Conservation (phyloP, 2,888 invertebrate genomes). For the Malachius bipustulatus region DNA sequence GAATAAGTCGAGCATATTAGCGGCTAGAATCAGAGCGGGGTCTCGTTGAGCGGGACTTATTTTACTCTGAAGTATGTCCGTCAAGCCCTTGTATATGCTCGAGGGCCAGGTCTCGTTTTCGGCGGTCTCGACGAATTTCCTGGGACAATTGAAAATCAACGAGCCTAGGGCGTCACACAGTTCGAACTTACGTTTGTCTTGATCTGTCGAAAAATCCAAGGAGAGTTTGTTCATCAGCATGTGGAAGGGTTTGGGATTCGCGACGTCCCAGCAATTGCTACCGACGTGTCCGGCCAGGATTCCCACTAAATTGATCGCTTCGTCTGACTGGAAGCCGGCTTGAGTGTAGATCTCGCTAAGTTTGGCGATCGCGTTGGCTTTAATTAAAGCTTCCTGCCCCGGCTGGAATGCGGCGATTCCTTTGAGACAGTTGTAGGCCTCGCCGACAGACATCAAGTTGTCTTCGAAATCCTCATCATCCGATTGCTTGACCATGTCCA, state of each 20-base stretch:
- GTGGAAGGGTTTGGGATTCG: slow-evolving; percentile 67
- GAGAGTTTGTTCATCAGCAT: slow-evolving; percentile 71
- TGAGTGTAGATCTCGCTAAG: slow-evolving; percentile 79
- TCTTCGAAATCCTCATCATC: slow-evolving; percentile 79
- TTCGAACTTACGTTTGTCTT: slow-evolving; percentile 82
- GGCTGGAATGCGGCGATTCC: slow-evolving; percentile 66
- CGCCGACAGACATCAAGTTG: slow-evolving; percentile 74
- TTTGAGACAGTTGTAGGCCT: slow-evolving; percentile 73
- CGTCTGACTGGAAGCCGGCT: slow-evolving; percentile 82
- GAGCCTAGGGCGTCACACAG: slow-evolving; percentile 68
- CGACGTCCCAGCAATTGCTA: slow-evolving; percentile 60
- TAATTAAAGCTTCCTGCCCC: slow-evolving; percentile 68
- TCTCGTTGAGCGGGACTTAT: slow-evolving; percentile 81
- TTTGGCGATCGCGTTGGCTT: slow-evolving; percentile 65
- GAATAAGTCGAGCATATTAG: slow-evolving; percentile 65
- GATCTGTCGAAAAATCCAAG: slow-evolving; percentile 78
- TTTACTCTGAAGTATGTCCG: slow-evolving; percentile 75
- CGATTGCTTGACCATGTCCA: slow-evolving; percentile 72
- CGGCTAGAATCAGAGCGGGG: slow-evolving; percentile 73
- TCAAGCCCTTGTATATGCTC: slow-evolving; percentile 68
- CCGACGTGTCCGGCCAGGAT: slow-evolving; percentile 59
- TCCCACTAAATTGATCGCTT: slow-evolving; percentile 69
- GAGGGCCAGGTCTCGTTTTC: slow-evolving; percentile 69
- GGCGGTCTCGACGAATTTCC: slow-evolving; percentile 51
- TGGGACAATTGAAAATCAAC: slow-evolving; percentile 60